These are phyloP conservation scores for Oreochromis niloticus DNA, from an alignment of 2,113 vertebrate genomes.

Conservation along the genomic window DNA sequence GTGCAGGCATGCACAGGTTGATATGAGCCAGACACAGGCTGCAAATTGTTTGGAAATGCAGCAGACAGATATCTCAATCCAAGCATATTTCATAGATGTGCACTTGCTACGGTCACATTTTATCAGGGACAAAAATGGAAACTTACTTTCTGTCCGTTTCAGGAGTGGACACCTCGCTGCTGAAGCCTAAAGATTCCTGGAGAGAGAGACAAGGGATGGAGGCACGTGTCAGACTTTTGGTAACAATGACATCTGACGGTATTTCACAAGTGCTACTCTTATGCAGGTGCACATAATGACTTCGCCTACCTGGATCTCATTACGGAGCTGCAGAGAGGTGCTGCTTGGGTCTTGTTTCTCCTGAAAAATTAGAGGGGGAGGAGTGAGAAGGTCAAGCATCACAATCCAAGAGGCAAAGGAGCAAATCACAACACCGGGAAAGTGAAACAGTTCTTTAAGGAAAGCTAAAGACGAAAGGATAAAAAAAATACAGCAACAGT, in stretches of 20 bases:
- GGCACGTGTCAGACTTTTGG: neutral
- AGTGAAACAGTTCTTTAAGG: neutral
- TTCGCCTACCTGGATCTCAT: constrained; percentile 87
- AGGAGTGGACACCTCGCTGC: constrained; percentile 86
- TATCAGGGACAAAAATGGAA: neutral
- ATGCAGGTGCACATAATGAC: neutral
- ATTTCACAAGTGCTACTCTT: neutral
- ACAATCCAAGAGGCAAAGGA: neutral
- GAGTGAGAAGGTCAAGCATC: neutral
- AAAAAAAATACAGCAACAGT: neutral
- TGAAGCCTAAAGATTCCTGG: constrained; percentile 90
- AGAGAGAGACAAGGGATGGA: constrained; percentile 2
- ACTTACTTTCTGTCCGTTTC: constrained; percentile 95
- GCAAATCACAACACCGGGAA: neutral
- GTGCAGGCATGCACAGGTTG: neutral
- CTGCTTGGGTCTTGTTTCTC: constrained; percentile 85
- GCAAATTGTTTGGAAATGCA: constrained; percentile 31
- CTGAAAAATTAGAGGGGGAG: constrained; percentile 62
- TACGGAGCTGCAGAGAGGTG: constrained; percentile 84
- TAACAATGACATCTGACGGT: neutral
- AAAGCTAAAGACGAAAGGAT: neutral
- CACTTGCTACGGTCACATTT: neutral
- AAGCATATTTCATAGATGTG: neutral
- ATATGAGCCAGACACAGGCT: constrained; percentile 21
- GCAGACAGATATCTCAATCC: constrained; percentile 22